These are phyloP conservation scores for Bombus cullumanus DNA, from an alignment of 1,140 invertebrate species.

Conservation along the genomic window DNA sequence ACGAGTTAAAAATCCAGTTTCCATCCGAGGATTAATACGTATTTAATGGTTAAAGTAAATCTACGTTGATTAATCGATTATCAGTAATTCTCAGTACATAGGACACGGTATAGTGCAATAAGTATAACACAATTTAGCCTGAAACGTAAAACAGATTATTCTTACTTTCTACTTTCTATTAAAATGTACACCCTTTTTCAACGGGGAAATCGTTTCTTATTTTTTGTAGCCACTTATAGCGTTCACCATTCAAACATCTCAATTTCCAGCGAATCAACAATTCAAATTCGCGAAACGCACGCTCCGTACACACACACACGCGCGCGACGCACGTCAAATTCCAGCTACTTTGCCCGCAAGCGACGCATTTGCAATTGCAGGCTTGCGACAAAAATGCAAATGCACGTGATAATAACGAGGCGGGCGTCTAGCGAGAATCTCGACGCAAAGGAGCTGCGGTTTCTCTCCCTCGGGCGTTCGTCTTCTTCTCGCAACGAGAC, in stretches of 20 bases:
- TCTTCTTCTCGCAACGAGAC: not conserved
- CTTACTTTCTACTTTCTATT: too few species aligned
- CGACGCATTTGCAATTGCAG: not conserved
- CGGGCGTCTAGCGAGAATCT: not conserved
- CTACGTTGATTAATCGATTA: too few species aligned
- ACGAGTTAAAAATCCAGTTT: too few species aligned
- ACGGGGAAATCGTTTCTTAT: not conserved
- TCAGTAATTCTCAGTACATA: too few species aligned
- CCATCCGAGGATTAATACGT: too few species aligned
- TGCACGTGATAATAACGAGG: slow-evolving; percentile 49
- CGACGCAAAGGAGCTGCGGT: slow-evolving; percentile 18
- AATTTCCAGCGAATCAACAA: slow-evolving; percentile 14
- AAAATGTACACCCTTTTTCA: not conserved
- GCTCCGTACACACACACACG: not conserved
- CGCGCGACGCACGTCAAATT: not conserved
- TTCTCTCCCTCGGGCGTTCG: not conserved
- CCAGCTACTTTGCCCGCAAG: not conserved
- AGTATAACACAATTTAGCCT: too few species aligned
- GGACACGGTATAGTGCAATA: too few species aligned
- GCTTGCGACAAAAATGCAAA: slow-evolving; percentile 57
- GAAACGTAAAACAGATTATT: too few species aligned
- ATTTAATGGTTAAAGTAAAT: too few species aligned
- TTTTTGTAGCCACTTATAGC: not conserved
- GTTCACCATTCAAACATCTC: not conserved
- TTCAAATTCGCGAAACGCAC: slow-evolving; percentile 3